Evolutionary conservation across 2,797 vertebrate species (phyloP).

Genomic region (Heliangelus exortis): DNA sequence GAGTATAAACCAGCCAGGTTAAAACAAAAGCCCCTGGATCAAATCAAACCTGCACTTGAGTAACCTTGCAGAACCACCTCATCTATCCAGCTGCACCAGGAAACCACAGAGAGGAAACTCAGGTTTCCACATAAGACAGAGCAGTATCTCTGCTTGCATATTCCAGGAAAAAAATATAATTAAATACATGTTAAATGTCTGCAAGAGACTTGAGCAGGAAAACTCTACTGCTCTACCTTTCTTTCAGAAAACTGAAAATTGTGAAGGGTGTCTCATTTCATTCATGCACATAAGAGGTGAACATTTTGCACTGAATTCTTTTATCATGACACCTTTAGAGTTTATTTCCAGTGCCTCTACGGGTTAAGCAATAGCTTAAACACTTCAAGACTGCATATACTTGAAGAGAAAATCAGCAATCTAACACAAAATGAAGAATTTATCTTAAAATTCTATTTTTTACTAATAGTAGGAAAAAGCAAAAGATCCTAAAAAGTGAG

Average conservation of each 20-base stretch:
- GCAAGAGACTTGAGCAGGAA: not conserved
- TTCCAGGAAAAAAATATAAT: not conserved
- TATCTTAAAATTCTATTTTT: not conserved
- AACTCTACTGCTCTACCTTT: not conserved
- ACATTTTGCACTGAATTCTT: slow-evolving; percentile 3
- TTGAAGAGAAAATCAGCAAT: not conserved
- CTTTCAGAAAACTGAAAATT: not conserved
- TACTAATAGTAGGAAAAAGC: not conserved
- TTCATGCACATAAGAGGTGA: not conserved
- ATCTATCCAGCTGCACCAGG: not conserved
- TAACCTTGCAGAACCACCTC: not conserved
- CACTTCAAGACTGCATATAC: not conserved
- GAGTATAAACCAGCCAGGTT: not conserved
- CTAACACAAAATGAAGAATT: not conserved
- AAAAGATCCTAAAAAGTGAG: not conserved
- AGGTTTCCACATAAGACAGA: not conserved
- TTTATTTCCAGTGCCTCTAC: not conserved
- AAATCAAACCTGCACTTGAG: not conserved
- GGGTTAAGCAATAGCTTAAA: not conserved
- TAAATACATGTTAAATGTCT: not conserved
- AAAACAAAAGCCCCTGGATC: slow-evolving; percentile 1
- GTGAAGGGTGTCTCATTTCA: not conserved
- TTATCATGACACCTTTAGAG: not conserved
- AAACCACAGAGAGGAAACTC: not conserved
- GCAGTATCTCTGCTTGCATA: not conserved